These are phyloP conservation scores for Orchestia grillus DNA, from an alignment of 1,140 invertebrate genomes.

Conservation along the genomic window DNA sequence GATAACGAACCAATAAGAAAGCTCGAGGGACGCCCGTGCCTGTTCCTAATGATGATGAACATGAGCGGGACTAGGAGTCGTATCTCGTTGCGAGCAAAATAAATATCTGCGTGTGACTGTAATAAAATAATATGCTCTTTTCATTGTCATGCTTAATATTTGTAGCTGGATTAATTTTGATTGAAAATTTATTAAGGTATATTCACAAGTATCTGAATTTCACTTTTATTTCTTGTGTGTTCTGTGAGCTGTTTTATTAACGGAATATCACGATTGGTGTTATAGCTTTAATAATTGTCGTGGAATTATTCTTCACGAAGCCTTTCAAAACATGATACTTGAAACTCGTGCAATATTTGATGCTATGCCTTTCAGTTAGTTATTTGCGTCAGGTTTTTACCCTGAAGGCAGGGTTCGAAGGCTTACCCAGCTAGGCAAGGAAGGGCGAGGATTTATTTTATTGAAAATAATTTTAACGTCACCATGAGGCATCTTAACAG, in stretches of 20 bases:
- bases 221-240: not conserved
- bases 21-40: not conserved
- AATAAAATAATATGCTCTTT: not conserved
- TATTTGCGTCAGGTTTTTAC: no score
- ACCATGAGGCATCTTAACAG: no score
- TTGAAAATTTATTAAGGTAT: not conserved
- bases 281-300: no score
- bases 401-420: no score
- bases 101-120: not conserved
- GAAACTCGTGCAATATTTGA: not conserved
- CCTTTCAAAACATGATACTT: not conserved
- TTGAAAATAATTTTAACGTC: no score
- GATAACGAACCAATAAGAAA: not conserved
- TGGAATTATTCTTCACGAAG: not conserved
- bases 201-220: not conserved
- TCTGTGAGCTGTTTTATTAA: not conserved
- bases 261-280: no score
- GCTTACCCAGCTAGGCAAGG: no score
- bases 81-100: not conserved
- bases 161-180: not conserved
- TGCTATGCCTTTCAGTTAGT: not conserved
- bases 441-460: no score
- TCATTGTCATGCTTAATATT: not conserved
- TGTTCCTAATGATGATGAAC: not conserved
- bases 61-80: not conserved